Evolutionary conservation across 2,888 invertebrate species (phyloP).

Genomic region (Elaeidobius kamerunicus): DNA sequence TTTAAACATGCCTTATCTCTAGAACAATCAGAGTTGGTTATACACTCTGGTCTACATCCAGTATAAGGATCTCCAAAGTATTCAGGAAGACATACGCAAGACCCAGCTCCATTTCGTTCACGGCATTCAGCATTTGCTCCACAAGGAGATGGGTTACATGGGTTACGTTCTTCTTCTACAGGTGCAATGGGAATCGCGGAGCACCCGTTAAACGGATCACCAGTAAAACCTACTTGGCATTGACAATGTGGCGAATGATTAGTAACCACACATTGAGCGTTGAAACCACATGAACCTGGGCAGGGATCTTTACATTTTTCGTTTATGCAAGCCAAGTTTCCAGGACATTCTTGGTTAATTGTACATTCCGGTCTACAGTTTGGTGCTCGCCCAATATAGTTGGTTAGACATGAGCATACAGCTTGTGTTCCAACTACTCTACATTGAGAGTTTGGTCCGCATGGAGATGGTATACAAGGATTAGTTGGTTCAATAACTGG

Average conservation of each 20-base stretch:
- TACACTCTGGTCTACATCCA: conserved; percentile 83
- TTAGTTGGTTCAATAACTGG: conserved; percentile 56
- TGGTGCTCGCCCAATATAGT: conserved; percentile 79
- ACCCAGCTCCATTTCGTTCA: conserved; percentile 77
- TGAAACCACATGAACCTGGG: conserved; percentile 77
- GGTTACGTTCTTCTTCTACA: conserved; percentile 64
- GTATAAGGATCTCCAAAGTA: conserved; percentile 86
- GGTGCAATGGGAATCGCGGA: conserved; percentile 41
- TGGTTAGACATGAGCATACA: conserved; percentile 75
- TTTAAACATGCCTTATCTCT: conserved; percentile 75
- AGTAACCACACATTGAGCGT: conserved; percentile 74
- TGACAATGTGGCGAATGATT: conserved; percentile 83
- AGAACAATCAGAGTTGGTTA: conserved; percentile 77
- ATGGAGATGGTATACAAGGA: conserved; percentile 80
- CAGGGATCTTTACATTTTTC: conserved; percentile 83
- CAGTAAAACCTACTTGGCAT: conserved; percentile 75
- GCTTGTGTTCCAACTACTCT: conserved; percentile 71
- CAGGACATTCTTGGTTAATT: conserved; percentile 80
- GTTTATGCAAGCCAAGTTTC: conserved; percentile 77
- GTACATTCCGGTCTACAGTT: conserved; percentile 85
- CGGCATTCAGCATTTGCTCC: conserved; percentile 83
- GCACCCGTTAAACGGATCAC: conserved; percentile 83
- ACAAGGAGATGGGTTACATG: conserved; percentile 84
- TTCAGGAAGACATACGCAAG: conserved; percentile 77
- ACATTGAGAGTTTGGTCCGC: conserved; percentile 82